Percentiles rank a stretch among this genome's conserved stretches.
phyloP scores from a whole-genome alignment of 1,140 invertebrate species.

The Babylonia areolata region DNA sequence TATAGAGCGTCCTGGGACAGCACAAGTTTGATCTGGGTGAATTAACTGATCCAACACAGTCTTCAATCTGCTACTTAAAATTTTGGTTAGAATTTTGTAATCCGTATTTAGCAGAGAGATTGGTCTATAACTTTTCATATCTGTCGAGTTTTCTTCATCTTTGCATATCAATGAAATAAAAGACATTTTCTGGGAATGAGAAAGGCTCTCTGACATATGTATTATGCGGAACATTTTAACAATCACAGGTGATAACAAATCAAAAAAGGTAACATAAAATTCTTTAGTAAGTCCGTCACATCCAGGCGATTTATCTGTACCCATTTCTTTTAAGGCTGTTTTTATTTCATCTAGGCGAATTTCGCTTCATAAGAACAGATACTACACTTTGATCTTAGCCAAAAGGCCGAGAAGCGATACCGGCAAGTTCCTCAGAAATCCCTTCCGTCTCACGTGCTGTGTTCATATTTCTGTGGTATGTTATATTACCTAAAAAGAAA shows the following conservation, averaged over 20 bases:
- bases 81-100: constrained; percentile 43
- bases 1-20: constrained; percentile 39
- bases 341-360: constrained; percentile 40
- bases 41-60: constrained; percentile 24
- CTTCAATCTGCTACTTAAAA: constrained; percentile 26
- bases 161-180: constrained; percentile 49
- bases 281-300: constrained; percentile 48
- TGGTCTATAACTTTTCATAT: constrained; percentile 46
- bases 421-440: no score
- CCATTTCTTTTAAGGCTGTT: constrained; percentile 28
- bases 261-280: constrained; percentile 46
- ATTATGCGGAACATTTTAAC: constrained; percentile 11
- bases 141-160: constrained; percentile 38
- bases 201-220: constrained; percentile 27
- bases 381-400: no score
- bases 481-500: no score
- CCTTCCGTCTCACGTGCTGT: no score
- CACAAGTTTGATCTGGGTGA: constrained; percentile 43
- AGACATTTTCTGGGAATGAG: constrained; percentile 37
- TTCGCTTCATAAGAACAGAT: constrained; percentile 14
- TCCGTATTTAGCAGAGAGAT: constrained; percentile 49
- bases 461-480: no score
- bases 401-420: no score
- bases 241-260: constrained; percentile 26
- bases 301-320: constrained; percentile 48